Percentiles rank a stretch among this genome's conserved stretches.
These are phyloP conservation scores for Sinohyriopsis cumingii DNA, from an alignment of 2,888 invertebrate genomes.

Conservation along the genomic window DNA sequence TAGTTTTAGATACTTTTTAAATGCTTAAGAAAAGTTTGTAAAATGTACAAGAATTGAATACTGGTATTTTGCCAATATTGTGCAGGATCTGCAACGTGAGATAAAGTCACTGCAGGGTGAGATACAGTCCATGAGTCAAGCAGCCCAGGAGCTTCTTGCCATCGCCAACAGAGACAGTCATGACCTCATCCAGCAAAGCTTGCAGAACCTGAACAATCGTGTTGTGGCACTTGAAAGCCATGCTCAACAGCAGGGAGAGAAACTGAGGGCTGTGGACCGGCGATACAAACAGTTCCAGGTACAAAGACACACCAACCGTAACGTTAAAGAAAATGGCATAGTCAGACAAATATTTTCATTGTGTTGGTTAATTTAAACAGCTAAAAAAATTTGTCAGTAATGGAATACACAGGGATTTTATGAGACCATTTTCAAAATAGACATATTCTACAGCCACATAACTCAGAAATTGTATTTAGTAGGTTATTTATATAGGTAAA, in stretches of 20 bases:
- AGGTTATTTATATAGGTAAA: too few relatives aligned
- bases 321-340: too few relatives aligned
- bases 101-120: slow-evolving; percentile 73
- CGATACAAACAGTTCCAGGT: slow-evolving; percentile 58
- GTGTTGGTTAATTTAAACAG: too few relatives aligned
- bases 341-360: too few relatives aligned
- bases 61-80: slow-evolving; percentile 2
- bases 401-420: too few relatives aligned
- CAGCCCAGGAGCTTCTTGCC: slow-evolving; percentile 52
- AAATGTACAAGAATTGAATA: neutral
- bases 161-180: slow-evolving; percentile 51
- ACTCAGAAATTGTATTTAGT: too few relatives aligned
- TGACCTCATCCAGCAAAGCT: slow-evolving; percentile 53
- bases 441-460: too few relatives aligned
- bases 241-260: slow-evolving; percentile 51
- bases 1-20: too few relatives aligned
- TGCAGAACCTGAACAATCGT: slow-evolving; percentile 55
- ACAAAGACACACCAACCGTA: neutral
- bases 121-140: slow-evolving; percentile 50
- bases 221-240: slow-evolving; percentile 55
- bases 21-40: too few relatives aligned
- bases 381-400: too few relatives aligned
- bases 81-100: slow-evolving; percentile 58
- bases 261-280: slow-evolving; percentile 47
- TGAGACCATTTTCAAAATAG: too few relatives aligned